phyloP scores from a whole-genome alignment of 2,113 vertebrate species.

The Progne subis region DNA sequence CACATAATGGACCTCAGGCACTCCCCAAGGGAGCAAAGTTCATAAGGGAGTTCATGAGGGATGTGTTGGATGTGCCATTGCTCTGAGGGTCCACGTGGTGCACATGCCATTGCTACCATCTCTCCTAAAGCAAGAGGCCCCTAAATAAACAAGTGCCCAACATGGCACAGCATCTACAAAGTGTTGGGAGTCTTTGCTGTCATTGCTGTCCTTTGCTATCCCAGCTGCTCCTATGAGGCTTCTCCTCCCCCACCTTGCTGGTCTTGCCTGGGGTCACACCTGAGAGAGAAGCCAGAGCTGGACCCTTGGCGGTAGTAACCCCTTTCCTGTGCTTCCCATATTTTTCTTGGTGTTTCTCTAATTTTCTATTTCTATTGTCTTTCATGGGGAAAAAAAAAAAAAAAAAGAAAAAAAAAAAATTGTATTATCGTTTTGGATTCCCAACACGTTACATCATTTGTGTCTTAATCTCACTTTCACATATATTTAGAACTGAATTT shows the following conservation, averaged over 20 bases:
- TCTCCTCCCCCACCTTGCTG: neutral
- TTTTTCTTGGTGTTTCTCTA: neutral
- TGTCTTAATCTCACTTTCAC: neutral
- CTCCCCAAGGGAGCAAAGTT: neutral
- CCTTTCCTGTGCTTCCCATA: neutral
- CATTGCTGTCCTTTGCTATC: neutral
- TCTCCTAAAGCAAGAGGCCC: neutral
- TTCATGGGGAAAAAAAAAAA: neutral
- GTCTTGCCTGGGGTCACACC: neutral
- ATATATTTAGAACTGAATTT: neutral
- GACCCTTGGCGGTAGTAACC: neutral
- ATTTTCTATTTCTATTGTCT: neutral
- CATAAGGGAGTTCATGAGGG: neutral
- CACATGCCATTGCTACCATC: neutral
- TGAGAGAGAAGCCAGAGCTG: neutral
- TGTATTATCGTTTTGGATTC: neutral
- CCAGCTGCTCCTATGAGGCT: fast-evolving
- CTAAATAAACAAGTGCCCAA: neutral
- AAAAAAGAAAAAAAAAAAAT: too few relatives aligned
- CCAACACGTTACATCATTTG: neutral
- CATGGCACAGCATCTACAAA: neutral
- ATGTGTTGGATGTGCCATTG: fast-evolving
- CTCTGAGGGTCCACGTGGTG: neutral
- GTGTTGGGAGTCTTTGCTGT: neutral
- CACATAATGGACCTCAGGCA: neutral